Evolutionary conservation across 2,888 invertebrate genomes (phyloP).

Genomic region (Orgyia antiqua): DNA sequence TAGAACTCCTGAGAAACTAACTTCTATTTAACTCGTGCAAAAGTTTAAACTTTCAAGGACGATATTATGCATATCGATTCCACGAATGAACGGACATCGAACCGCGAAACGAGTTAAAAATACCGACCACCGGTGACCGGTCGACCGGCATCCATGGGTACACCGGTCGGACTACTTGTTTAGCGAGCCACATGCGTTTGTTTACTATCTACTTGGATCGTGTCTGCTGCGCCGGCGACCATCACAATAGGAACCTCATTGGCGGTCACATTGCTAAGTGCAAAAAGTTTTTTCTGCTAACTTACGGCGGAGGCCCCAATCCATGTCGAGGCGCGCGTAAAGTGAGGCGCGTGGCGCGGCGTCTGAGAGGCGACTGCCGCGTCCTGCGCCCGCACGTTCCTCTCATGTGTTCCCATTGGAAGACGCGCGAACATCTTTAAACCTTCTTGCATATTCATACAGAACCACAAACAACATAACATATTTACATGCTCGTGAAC

Average conservation of each 20-base stretch:
- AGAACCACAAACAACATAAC: too few species aligned
- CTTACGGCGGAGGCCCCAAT: slow-evolving; percentile 77
- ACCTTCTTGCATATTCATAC: too few species aligned
- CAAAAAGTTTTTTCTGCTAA: slow-evolving; percentile 43
- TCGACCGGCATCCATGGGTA: slow-evolving; percentile 70
- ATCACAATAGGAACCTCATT: slow-evolving; percentile 25
- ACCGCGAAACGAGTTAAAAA: slow-evolving; percentile 76
- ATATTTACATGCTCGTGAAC: too few species aligned
- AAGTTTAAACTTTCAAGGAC: slow-evolving; percentile 60
- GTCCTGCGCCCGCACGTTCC: slow-evolving; percentile 62
- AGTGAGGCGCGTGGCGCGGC: slow-evolving; percentile 59
- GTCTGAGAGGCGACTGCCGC: slow-evolving; percentile 71
- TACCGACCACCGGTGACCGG: slow-evolving; percentile 59
- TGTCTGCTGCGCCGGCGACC: slow-evolving; percentile 34
- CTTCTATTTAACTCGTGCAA: slow-evolving; percentile 47
- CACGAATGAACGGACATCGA: slow-evolving; percentile 72
- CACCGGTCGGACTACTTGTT: slow-evolving; percentile 70
- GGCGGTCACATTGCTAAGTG: slow-evolving; percentile 26
- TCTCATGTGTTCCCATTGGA: slow-evolving; percentile 50
- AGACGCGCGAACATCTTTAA: too few species aligned
- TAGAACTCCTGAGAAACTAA: slow-evolving; percentile 34
- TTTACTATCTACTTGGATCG: slow-evolving; percentile 68
- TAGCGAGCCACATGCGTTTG: slow-evolving; percentile 70
- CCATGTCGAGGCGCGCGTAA: slow-evolving; percentile 57
- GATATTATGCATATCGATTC: slow-evolving; percentile 72